phyloP scores from a whole-genome alignment of 2,797 vertebrate genomes.

The Xenopus petersii region DNA sequence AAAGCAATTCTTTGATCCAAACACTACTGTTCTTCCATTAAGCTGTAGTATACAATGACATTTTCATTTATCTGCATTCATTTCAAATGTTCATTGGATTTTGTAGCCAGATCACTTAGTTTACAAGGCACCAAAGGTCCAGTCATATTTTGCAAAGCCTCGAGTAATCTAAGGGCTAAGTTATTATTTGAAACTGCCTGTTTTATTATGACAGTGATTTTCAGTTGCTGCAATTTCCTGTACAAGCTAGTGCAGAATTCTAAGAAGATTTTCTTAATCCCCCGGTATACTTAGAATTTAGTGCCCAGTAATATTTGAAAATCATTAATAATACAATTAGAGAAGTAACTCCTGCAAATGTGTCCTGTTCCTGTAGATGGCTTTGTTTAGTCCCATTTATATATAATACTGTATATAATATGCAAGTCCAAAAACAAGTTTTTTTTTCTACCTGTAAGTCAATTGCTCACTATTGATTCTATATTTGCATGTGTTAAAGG shows the following conservation, averaged over 20 bases:
- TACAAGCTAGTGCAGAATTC: neutral
- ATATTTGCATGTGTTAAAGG: slow-evolving; percentile 23
- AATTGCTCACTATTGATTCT: slow-evolving; percentile 41
- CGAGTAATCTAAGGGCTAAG: neutral
- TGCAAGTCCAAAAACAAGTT: slow-evolving; percentile 8
- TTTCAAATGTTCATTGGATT: too few species aligned
- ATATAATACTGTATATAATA: slow-evolving; percentile 4
- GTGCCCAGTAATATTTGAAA: neutral
- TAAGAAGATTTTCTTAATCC: slow-evolving; percentile 5
- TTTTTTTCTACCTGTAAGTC: slow-evolving; percentile 10
- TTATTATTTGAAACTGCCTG: neutral
- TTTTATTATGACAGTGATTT: neutral
- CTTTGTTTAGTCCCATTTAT: neutral
- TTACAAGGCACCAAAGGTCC: too few species aligned
- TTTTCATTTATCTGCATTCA: too few species aligned
- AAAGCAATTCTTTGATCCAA: too few species aligned
- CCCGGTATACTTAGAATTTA: neutral
- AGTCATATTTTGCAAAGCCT: too few species aligned
- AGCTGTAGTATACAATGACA: too few species aligned
- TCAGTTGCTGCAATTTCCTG: slow-evolving; percentile 2
- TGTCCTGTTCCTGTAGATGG: neutral
- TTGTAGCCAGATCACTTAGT: too few species aligned
- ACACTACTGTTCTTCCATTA: too few species aligned
- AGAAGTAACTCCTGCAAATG: neutral
- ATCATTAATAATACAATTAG: neutral